Base-by-base conservation (phyloP, 2,113 vertebrate genomes). In the Triplophysa dalaica region DNA sequence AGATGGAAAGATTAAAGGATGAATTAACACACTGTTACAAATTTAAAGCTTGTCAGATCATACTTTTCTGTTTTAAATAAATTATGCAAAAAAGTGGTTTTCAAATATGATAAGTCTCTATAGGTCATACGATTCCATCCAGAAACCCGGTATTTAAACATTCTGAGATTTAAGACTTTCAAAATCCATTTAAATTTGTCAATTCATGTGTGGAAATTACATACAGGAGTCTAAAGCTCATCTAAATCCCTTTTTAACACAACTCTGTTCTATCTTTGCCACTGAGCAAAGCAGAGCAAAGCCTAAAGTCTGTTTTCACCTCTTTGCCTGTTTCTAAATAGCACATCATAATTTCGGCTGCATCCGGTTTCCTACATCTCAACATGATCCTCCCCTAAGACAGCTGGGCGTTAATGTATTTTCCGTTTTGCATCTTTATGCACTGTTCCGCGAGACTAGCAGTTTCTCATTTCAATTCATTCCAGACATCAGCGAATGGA, bases 401-500 rank as follows among this genome's bases (percentile, higher is more conserved):
- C 58, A 63, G 41, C 10, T 22, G 72, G 72, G 72, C 58, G 10
- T 48, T 19, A 75, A 75, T 75, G 16, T 60, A 75, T 75, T 75
- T 75, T 60, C 72, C 41, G 45, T 75, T 22, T 63, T 43, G 22
- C 8, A 63, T 76, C 19, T 80, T 84, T 80, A 85, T 74, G 60
- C 69, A 70, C 70, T 77, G 70, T 58, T 75, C 45, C 52, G 87
- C 79, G 84, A 77, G 86, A 85, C 83, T 12, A 52, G 21, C 24
- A 50, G 13, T 65, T 76, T 12, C 64, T 73, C 76, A 77, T 74
- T 87, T 58, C 61, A 84, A 41, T 12, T 63, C 48, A 69, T 87
- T 85, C 87, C 50, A 54, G 60, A 80, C 84, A 83, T 86, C 87
- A 84, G 74, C 69, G 86, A 86, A 91, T 86, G 80, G 70, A 86